A percentile compares a stretch with the other conserved stretches of the same genome.
Evolutionary conservation across 37 sponge, comb jelly and placozoan genomes (phyloP).

Genomic region (Hexactinellida sp.): DNA sequence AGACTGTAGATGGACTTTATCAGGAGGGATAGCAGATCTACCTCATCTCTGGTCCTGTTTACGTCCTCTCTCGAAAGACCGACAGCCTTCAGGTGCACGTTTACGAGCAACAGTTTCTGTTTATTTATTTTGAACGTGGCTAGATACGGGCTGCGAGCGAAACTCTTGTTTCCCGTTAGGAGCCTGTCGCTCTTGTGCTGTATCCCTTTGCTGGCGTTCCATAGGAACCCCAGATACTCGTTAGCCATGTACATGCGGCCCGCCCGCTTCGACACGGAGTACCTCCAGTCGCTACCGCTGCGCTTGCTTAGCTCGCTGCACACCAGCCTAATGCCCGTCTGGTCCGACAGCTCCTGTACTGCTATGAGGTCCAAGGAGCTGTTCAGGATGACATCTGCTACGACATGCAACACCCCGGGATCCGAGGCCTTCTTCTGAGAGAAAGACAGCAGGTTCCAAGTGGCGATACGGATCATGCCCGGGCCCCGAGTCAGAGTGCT

Average conservation of each 20-base stretch:
- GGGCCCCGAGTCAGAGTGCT: not conserved
- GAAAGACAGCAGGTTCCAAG: not conserved
- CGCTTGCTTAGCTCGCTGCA: not conserved
- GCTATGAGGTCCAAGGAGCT: not conserved
- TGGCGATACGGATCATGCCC: not conserved
- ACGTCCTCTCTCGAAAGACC: not conserved
- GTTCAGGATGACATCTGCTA: not conserved
- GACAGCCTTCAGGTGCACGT: not conserved
- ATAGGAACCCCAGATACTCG: not conserved
- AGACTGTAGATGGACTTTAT: not conserved
- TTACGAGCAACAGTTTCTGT: not conserved
- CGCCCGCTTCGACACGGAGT: not conserved
- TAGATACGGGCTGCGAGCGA: not conserved
- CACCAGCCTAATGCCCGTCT: not conserved
- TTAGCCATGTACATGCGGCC: not conserved
- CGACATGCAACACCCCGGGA: not conserved
- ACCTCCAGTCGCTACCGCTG: not conserved
- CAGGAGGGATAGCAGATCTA: slow-evolving; percentile 4
- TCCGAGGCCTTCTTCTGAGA: not conserved
- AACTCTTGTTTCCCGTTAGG: not conserved
- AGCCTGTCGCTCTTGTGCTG: not conserved
- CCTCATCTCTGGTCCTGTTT: not conserved
- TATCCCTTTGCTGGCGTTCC: not conserved
- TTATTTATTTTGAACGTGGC: not conserved
- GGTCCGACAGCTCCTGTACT: not conserved